Conservation (phyloP, 2,888 invertebrate species). For the Crocallis elinguaria region DNA sequence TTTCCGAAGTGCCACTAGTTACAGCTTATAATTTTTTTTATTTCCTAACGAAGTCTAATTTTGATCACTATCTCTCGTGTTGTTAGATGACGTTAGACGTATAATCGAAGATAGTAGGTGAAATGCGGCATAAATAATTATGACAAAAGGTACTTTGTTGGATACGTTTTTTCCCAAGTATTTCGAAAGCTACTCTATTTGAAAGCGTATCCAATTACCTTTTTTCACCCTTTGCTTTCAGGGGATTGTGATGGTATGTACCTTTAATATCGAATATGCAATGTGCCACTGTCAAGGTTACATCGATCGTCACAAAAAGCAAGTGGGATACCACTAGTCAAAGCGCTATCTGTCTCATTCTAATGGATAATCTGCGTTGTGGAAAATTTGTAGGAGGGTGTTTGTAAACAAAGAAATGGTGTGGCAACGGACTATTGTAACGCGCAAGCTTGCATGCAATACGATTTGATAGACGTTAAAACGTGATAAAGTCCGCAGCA, state of each 20-base stretch:
- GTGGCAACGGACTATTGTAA: not conserved
- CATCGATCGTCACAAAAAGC: conserved; percentile 63
- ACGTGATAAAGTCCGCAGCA: no score
- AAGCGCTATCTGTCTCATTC: conserved; percentile 42
- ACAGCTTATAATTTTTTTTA: no score
- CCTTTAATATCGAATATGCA: conserved; percentile 34
- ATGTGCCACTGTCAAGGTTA: conserved; percentile 76
- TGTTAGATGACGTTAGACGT: no score
- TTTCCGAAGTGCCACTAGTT: no score
- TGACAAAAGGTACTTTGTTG: no score
- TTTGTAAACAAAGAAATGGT: conserved; percentile 35
- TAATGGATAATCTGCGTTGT: conserved; percentile 31
- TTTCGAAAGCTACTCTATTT: not conserved
- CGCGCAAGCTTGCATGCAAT: not conserved
- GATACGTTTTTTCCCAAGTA: no score
- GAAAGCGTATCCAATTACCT: conserved; percentile 3
- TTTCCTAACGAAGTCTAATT: no score
- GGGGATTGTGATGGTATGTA: conserved; percentile 7
- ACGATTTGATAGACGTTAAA: not conserved
- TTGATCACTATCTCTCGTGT: no score
- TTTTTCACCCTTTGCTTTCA: conserved; percentile 15
- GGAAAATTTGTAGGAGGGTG: conserved; percentile 25
- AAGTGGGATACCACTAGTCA: conserved; percentile 48
- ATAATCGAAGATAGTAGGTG: no score
- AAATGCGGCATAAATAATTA: no score